phyloP scores from a whole-genome alignment of 2,888 invertebrate genomes.

The Cephus sareptanus region DNA sequence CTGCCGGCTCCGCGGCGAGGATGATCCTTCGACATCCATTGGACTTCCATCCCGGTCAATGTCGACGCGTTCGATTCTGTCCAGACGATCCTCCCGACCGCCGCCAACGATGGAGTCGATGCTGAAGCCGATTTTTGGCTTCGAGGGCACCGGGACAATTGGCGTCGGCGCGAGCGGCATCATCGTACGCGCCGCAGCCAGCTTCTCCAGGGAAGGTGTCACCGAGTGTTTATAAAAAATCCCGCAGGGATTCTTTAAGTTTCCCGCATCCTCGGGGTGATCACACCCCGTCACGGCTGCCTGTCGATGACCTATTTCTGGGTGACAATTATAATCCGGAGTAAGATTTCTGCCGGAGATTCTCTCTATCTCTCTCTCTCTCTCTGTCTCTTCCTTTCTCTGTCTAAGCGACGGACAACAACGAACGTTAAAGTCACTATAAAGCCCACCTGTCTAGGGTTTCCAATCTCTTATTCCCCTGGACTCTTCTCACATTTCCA shows the following conservation, averaged over 20 bases:
- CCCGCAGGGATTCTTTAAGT: not conserved
- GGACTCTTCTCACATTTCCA: not conserved
- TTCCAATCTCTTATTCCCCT: not conserved
- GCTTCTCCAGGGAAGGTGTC: constrained; percentile 8
- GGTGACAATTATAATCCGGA: not conserved
- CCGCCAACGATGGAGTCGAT: constrained; percentile 92
- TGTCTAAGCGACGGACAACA: not conserved
- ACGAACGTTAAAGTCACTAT: not conserved
- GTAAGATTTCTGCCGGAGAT: not conserved
- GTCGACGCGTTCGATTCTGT: constrained; percentile 53
- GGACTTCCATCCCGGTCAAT: constrained; percentile 54
- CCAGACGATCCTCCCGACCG: constrained; percentile 48
- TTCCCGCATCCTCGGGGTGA: constrained; percentile 17
- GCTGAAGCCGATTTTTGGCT: constrained; percentile 94
- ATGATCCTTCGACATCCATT: constrained; percentile 58
- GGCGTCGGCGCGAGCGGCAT: constrained; percentile 96
- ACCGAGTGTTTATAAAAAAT: too few relatives aligned
- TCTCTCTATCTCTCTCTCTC: not conserved
- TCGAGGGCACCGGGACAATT: constrained; percentile 90
- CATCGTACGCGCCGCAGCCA: constrained; percentile 72
- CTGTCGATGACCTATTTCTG: not conserved
- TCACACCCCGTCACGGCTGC: constrained; percentile 14
- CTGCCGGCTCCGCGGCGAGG: constrained; percentile 52
- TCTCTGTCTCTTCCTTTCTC: not conserved
- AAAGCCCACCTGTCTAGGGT: not conserved